These are phyloP conservation scores for Pocillopora damicornis DNA, from an alignment of 64 coral and sea anemone genomes.

Conservation along the genomic window DNA sequence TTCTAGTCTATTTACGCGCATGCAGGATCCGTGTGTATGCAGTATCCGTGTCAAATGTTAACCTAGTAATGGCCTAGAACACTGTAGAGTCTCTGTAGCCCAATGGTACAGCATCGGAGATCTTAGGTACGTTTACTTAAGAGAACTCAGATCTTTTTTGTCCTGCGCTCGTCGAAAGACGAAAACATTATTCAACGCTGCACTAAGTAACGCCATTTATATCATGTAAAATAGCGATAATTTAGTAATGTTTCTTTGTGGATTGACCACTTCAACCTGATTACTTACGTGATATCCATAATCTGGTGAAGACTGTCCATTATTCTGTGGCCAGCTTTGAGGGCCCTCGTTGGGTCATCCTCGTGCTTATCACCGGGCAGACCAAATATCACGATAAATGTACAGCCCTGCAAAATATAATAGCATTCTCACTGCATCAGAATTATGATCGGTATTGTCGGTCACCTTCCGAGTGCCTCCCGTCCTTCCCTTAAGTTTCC, in stretches of 20 bases:
- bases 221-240: not conserved
- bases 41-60: no score
- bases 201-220: not conserved
- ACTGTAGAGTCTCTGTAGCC: no score
- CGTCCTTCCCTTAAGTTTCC: not conserved
- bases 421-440: not conserved
- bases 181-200: no score
- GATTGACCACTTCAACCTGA: no score
- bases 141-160: no score
- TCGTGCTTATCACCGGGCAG: conserved; percentile 97
- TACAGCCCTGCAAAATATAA: conserved; percentile 67
- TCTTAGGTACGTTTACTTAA: no score
- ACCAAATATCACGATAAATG: conserved; percentile 96
- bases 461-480: not conserved
- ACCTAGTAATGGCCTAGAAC: no score
- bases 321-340: conserved; percentile 91
- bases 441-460: not conserved
- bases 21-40: no score
- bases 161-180: no score
- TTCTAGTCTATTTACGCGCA: no score
- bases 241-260: no score
- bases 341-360: conserved; percentile 84
- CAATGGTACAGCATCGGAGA: no score
- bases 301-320: conserved; percentile 82
- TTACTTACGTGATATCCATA: conserved; percentile 93